Percentiles rank a stretch among this genome's conserved stretches.
phyloP scores from a whole-genome alignment of 2,888 invertebrate species.

The Ditula angustiorana region DNA sequence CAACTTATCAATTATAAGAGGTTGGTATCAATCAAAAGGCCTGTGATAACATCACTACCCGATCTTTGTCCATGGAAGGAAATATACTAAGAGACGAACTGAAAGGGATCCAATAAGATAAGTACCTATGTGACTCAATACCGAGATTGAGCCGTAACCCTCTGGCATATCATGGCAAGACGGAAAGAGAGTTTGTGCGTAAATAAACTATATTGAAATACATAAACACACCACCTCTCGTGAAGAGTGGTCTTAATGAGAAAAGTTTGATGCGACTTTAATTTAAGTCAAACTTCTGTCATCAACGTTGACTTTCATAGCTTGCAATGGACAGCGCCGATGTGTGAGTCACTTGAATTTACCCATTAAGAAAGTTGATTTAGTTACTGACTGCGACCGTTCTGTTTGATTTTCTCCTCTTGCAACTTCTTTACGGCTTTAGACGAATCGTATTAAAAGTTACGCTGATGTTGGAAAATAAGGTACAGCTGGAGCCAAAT shows the following conservation, averaged over 20 bases:
- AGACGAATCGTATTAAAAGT: constrained; percentile 75
- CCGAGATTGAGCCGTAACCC: constrained; percentile 8
- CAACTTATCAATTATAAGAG: constrained; percentile 29
- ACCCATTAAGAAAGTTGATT: constrained; percentile 60
- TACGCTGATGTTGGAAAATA: constrained; percentile 53
- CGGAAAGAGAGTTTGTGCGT: constrained; percentile 66
- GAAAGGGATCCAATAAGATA: constrained; percentile 39
- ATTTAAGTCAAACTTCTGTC: constrained; percentile 82
- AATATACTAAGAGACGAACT: constrained; percentile 37
- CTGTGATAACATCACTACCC: constrained; percentile 25
- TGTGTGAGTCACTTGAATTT: constrained; percentile 27
- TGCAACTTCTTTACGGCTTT: constrained; percentile 68
- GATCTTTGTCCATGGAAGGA: constrained; percentile 9
- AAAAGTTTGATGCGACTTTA: constrained; percentile 83
- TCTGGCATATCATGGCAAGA: constrained; percentile 34
- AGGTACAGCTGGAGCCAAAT: constrained; percentile 21
- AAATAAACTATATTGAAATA: constrained; percentile 67
- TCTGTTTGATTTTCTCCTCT: constrained; percentile 65
- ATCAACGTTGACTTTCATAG: constrained; percentile 76
- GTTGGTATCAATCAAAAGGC: constrained; percentile 9
- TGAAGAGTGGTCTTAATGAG: constrained; percentile 81
- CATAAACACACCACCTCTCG: constrained; percentile 78
- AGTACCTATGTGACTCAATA: constrained; percentile 4
- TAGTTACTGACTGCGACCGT: constrained; percentile 63
- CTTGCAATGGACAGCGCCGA: constrained; percentile 45